phyloP scores from a whole-genome alignment of 2,888 invertebrate species.

The Neoaliturus tenellus region DNA sequence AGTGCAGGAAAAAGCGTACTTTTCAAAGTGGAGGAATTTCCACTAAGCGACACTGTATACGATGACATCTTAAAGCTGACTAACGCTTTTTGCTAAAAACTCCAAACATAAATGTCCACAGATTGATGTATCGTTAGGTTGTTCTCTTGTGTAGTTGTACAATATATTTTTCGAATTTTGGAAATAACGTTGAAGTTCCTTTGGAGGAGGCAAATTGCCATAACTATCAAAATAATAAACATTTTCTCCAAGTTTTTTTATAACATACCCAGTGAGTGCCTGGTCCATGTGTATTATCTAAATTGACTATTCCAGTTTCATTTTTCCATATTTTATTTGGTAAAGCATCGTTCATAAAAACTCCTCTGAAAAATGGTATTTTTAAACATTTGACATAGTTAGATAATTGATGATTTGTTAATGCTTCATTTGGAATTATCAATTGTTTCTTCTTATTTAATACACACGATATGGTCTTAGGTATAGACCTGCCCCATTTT shows the following conservation, averaged over 20 bases:
- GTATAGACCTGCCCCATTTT: conserved; percentile 9
- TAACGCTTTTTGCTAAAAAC: conserved; percentile 25
- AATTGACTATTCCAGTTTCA: conserved; percentile 14
- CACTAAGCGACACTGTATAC: conserved; percentile 19
- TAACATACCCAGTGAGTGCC: conserved; percentile 17
- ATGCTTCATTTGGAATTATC: background rate
- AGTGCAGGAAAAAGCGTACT: conserved; percentile 15
- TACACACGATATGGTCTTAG: conserved; percentile 47
- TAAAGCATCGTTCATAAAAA: conserved; percentile 7
- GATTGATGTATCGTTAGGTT: background rate
- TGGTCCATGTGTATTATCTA: background rate
- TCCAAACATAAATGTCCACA: conserved; percentile 44
- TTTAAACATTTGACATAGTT: background rate
- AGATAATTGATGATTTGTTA: background rate
- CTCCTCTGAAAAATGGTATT: conserved; percentile 42
- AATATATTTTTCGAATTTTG: background rate
- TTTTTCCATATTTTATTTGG: background rate
- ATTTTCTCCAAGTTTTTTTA: conserved; percentile 10
- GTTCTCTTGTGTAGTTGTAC: conserved; percentile 7
- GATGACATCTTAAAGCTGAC: conserved; percentile 36
- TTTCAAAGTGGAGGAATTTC: background rate
- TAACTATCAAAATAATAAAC: conserved; percentile 38
- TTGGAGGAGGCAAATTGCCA: conserved; percentile 30
- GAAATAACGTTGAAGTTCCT: background rate
- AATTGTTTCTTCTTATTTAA: conserved; percentile 9